phyloP scores from a whole-genome alignment of 2,113 vertebrate genomes.

The Rhynchopsitta pachyrhyncha region DNA sequence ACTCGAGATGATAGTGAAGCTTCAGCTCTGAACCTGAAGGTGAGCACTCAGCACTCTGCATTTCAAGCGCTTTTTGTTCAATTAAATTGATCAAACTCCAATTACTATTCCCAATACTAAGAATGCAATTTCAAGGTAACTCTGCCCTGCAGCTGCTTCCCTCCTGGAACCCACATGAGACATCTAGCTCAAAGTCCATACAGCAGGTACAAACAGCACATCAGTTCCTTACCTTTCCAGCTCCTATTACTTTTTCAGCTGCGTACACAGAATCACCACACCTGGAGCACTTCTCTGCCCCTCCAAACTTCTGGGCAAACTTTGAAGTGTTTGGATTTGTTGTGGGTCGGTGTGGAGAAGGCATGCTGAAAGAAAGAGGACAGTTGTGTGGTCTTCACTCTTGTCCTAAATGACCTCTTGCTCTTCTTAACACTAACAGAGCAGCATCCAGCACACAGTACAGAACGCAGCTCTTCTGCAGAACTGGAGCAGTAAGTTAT shows the following conservation, averaged over 20 bases:
- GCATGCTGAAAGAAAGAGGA: slow-evolving; percentile 48
- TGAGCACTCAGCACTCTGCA: not conserved
- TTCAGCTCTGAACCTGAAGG: not conserved
- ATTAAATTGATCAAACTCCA: not conserved
- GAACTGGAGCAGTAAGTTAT: not conserved
- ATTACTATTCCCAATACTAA: not conserved
- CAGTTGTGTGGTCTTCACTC: not conserved
- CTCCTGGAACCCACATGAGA: not conserved
- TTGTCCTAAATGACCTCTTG: not conserved
- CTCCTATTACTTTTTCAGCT: slow-evolving; percentile 93
- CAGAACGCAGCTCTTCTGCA: not conserved
- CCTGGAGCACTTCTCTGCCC: slow-evolving; percentile 89
- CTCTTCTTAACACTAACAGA: not conserved
- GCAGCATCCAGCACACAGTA: not conserved
- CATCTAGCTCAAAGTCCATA: rapidly evolving
- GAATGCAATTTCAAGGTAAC: not conserved
- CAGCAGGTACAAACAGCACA: not conserved
- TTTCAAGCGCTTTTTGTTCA: not conserved
- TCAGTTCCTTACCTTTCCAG: slow-evolving; percentile 85
- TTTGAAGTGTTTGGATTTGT: slow-evolving; percentile 92
- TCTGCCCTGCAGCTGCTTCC: not conserved
- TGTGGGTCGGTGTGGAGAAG: slow-evolving; percentile 82
- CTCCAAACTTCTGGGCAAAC: slow-evolving; percentile 92
- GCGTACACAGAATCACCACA: slow-evolving; percentile 92
- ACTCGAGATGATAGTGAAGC: rapidly evolving